Conservation (phyloP, 2,113 vertebrate genomes). For the Danionella cerebrum region DNA sequence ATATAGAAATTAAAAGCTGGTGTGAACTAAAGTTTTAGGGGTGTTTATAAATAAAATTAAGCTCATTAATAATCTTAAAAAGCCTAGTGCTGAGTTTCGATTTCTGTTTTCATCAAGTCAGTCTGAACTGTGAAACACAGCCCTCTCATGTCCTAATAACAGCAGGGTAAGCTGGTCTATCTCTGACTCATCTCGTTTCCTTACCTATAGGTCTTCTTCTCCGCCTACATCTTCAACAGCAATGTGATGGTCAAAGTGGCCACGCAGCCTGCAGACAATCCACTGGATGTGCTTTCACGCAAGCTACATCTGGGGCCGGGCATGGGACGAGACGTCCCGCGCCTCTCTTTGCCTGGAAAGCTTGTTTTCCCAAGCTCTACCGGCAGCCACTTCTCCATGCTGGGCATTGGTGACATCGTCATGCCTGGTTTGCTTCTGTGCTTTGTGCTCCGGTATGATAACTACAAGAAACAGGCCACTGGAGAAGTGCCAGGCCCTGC, state of each 20-base stretch:
- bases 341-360: constrained; percentile 92
- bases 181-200: background rate
- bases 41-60: no score
- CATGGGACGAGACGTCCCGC: constrained; percentile 90
- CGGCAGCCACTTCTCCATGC: constrained; percentile 98
- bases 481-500: constrained; percentile 76
- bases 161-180: background rate
- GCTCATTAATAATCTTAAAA: no score
- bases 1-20: no score
- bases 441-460: constrained; percentile 95
- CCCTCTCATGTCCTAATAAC: background rate
- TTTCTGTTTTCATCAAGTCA: no score
- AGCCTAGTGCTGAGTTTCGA: background rate
- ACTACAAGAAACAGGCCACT: constrained; percentile 94
- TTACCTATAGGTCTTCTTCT: constrained; percentile 86
- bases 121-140: no score
- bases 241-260: constrained; percentile 99
- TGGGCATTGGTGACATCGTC: constrained; percentile 97
- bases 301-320: constrained; percentile 94
- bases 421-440: constrained; percentile 98
- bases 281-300: constrained; percentile 91
- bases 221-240: constrained; percentile 98
- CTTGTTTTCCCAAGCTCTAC: constrained; percentile 97
- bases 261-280: constrained; percentile 96
- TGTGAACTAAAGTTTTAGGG: no score